These are phyloP conservation scores for Cephus sareptanus DNA, from an alignment of 2,888 invertebrate species.

Conservation along the genomic window DNA sequence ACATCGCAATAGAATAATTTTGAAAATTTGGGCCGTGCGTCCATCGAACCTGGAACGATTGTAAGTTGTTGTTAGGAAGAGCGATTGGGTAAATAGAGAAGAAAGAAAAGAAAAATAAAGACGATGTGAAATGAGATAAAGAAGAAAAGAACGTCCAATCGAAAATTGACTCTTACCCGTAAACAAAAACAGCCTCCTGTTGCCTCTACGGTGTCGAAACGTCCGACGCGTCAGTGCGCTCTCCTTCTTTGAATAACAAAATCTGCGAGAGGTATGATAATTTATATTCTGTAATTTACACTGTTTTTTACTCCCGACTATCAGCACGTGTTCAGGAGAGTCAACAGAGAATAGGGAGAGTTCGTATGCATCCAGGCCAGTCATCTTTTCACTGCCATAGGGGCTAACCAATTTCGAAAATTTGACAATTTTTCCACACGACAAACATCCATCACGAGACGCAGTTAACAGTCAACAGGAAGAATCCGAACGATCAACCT, in stretches of 20 bases:
- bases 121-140: background rate
- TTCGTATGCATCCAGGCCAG: background rate
- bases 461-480: background rate
- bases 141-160: background rate
- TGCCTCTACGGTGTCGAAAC: background rate
- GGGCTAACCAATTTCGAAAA: background rate
- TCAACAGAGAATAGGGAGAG: background rate
- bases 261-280: background rate
- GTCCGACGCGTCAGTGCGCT: background rate
- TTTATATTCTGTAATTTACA: too few relatives aligned
- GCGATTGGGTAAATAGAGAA: background rate
- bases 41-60: background rate
- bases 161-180: background rate
- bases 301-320: too few relatives aligned
- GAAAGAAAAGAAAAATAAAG: background rate
- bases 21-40: background rate
- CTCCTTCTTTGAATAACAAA: background rate
- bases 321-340: background rate
- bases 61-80: background rate
- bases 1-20: background rate
- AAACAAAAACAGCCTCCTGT: background rate
- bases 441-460: background rate
- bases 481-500: background rate
- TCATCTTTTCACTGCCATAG: background rate
- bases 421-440: background rate